Evolutionary conservation across 92 coral and sea anemone genomes (phyloP).

Genomic region (Zoanthus sansibaricus): DNA sequence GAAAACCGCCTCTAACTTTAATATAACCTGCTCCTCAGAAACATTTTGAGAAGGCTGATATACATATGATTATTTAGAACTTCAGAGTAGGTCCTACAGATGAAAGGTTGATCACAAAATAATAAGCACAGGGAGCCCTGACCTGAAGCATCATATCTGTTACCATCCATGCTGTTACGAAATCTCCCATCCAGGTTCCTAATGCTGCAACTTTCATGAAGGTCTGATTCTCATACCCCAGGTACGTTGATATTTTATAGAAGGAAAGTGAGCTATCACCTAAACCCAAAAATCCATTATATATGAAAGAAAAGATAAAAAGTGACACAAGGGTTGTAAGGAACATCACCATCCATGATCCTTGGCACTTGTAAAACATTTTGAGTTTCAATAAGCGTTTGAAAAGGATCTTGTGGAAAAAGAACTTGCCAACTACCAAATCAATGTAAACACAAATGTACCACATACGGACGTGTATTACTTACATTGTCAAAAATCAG

Average conservation of each 20-base stretch:
- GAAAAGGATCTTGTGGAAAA: conserved; percentile 80
- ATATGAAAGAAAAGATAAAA: conserved; percentile 88
- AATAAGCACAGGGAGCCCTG: no score
- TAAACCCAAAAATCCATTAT: conserved; percentile 83
- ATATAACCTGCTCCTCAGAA: no score
- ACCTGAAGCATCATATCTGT: conserved; percentile 99
- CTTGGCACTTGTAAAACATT: conserved; percentile 88
- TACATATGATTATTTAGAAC: no score
- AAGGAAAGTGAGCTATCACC: conserved; percentile 70
- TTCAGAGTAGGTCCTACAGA: no score
- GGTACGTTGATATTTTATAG: conserved; percentile 75
- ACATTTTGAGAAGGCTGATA: no score
- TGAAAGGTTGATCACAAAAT: no score
- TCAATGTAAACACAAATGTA: no score
- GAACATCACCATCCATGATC: conserved; percentile 99
- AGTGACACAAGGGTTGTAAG: conserved; percentile 79
- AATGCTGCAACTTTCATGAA: conserved; percentile 98
- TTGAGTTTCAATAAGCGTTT: conserved; percentile 68
- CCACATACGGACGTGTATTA: no score
- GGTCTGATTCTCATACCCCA: conserved; percentile 85
- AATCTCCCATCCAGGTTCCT: conserved; percentile 99
- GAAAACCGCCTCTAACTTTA: no score
- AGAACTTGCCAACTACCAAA: conserved; percentile 75
- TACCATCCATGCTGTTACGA: conserved; percentile 99
- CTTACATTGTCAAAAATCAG: no score